Base-by-base conservation (phyloP, 2,888 invertebrate genomes). In the Glyphotaelius pellucidus region DNA sequence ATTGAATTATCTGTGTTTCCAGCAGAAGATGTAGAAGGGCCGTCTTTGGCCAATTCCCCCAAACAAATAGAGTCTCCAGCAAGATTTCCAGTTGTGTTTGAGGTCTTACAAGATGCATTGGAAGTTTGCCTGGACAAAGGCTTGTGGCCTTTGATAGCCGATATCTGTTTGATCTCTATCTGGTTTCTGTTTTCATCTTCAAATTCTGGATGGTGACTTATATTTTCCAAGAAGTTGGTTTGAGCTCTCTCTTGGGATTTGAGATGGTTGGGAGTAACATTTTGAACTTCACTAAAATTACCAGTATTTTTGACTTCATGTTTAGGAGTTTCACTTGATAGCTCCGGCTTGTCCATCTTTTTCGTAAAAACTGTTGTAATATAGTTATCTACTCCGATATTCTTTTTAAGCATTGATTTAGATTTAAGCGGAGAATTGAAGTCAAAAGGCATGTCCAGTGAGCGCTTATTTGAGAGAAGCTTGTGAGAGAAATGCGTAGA, bases 371-470 rank as follows among this genome's bases (percentile, higher is more conserved):
- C 96, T 86, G 97, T 97, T 93, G 97, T 97, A 90, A 97, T 97
- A 94, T 97, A 97, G 95, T 97, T 97, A 95, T 97, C 97, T 89
- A 97, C 97, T 86, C 97, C 97, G 94, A 97, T 97, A 94, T 97
- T 97, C 94, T 97, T 97, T 94, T 97, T 97, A 94, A 97, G 96
- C 94, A 97, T 94, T 91, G 97, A 96, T 94, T 96, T 97, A 94
- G 96, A 96, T 94, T 96, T 96, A 95, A 96, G 94, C 94, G 95
- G 95, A 93, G 95, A 95, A 93, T 94, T 91, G 14, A 90, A 94
- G 93, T 96, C 96, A 95, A 91, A 35, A n/a, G 95, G 95, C 95
- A 95, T 95, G 94, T 95, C 95, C 94, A 95, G 95, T 90, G 94
- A 94, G 94, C 95, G 95, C 94, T 95, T 96, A 93, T 95, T 95